A percentile compares a stretch with the other conserved stretches of the same genome.
These are phyloP conservation scores for Priocnemis perturbator DNA, from an alignment of 2,888 invertebrate genomes.

Conservation along the genomic window DNA sequence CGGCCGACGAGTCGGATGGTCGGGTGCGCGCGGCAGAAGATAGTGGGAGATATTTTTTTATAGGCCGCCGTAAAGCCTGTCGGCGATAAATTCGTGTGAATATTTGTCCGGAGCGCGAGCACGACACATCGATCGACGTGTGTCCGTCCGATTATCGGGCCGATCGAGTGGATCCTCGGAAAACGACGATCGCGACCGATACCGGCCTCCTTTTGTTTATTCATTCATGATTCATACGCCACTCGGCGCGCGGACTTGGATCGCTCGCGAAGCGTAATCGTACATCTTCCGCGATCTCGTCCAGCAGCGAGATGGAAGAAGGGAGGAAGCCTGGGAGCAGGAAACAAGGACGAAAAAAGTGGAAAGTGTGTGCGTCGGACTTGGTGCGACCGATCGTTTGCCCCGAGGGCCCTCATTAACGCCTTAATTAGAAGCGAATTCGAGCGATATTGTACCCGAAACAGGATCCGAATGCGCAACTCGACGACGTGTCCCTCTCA, in stretches of 20 bases:
- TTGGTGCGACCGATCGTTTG: constrained; percentile 14
- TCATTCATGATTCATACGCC: constrained; percentile 50
- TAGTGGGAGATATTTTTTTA: too few species aligned
- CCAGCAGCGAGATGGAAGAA: constrained; percentile 10
- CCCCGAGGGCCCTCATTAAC: constrained; percentile 46
- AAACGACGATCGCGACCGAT: constrained; percentile 36
- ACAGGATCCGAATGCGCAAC: constrained; percentile 30
- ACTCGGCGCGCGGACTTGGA: constrained; percentile 25
- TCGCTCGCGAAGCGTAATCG: constrained; percentile 41
- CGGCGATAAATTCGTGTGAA: too few species aligned
- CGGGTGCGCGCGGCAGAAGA: too few species aligned
- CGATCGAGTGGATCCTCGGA: constrained; percentile 27
- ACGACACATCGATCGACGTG: neutral
- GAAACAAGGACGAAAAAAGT: neutral
- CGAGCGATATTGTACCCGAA: constrained; percentile 38
- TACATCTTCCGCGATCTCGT: constrained; percentile 34
- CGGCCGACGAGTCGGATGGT: too few species aligned
- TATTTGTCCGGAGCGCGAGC: neutral
- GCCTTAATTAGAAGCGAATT: constrained; percentile 50
- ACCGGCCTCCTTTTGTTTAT: constrained; percentile 20
- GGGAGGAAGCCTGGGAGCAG: constrained; percentile 2
- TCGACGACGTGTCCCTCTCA: constrained; percentile 44
- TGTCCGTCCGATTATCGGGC: too few species aligned
- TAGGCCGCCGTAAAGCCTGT: too few species aligned
- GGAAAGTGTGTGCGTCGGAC: constrained; percentile 33